phyloP scores from a whole-genome alignment of 2,113 vertebrate species.

The Haemorhous mexicanus region DNA sequence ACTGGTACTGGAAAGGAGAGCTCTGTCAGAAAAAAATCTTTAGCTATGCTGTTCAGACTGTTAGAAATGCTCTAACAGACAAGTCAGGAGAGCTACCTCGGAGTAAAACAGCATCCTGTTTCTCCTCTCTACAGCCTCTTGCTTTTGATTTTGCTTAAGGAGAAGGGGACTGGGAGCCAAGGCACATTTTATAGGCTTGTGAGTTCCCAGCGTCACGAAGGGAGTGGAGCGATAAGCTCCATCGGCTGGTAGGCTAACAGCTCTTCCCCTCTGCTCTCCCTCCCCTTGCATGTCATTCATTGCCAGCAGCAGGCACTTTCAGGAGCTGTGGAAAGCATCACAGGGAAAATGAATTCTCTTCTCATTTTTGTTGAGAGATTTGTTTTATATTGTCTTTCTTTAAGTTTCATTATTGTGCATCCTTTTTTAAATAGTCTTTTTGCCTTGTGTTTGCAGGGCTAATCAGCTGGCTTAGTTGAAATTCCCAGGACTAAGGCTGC shows the following conservation, averaged over 20 bases:
- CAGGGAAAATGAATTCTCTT: neutral
- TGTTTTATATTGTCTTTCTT: conserved; percentile 14
- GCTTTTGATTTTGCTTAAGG: neutral
- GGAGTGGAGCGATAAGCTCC: neutral
- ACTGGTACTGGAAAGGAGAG: neutral
- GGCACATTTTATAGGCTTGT: conserved; percentile 49
- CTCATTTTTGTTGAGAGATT: neutral
- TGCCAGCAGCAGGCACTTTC: conserved; percentile 10
- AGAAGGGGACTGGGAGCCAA: neutral
- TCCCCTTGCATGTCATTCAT: conserved; percentile 27
- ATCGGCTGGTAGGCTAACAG: conserved; percentile 5
- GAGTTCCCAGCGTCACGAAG: conserved; percentile 15
- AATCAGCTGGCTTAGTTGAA: conserved; percentile 3
- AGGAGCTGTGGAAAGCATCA: neutral
- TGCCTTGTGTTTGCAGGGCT: neutral
- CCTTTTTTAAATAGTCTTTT: neutral
- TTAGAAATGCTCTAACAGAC: neutral
- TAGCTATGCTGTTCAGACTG: neutral
- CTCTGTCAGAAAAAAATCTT: neutral
- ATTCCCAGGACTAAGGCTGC: neutral
- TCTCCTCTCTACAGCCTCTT: neutral
- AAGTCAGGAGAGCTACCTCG: neutral
- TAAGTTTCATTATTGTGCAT: neutral
- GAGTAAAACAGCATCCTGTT: neutral
- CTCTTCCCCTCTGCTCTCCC: conserved; percentile 2